These are phyloP conservation scores for Chouioia cunea DNA, from an alignment of 2,888 invertebrate species.

Conservation along the genomic window DNA sequence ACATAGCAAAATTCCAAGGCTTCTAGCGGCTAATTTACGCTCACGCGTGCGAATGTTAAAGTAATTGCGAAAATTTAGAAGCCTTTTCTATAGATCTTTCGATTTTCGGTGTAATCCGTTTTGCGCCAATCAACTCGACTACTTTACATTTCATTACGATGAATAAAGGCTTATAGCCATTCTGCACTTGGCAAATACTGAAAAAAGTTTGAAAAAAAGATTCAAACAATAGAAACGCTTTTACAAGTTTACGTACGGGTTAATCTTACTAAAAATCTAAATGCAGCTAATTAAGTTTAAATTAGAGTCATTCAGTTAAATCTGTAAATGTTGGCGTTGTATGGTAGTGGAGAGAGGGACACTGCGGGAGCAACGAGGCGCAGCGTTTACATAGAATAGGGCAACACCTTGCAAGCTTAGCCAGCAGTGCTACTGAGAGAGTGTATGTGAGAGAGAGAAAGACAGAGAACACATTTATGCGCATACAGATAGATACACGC, in stretches of 20 bases:
- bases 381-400: neutral
- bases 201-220: neutral
- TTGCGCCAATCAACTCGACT: neutral
- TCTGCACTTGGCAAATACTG: neutral
- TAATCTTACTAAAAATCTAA: slow-evolving; percentile 27
- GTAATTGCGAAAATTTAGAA: slow-evolving; percentile 23
- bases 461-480: no score
- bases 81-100: neutral
- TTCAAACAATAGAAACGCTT: no score
- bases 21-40: slow-evolving; percentile 47
- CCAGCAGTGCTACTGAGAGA: slow-evolving; percentile 1
- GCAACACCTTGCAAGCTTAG: neutral
- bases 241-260: neutral
- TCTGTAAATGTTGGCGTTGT: neutral
- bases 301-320: slow-evolving; percentile 22
- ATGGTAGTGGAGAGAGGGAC: neutral
- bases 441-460: neutral
- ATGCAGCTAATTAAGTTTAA: slow-evolving; percentile 20
- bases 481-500: no score
- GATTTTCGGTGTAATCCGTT: neutral
- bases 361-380: slow-evolving; percentile 8
- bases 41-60: slow-evolving; percentile 15
- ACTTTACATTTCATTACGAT: neutral
- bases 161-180: neutral
- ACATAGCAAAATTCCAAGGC: slow-evolving; percentile 47